These are phyloP conservation scores for Lasioglossum vierecki DNA, from an alignment of 2,888 invertebrate species.

Conservation along the genomic window DNA sequence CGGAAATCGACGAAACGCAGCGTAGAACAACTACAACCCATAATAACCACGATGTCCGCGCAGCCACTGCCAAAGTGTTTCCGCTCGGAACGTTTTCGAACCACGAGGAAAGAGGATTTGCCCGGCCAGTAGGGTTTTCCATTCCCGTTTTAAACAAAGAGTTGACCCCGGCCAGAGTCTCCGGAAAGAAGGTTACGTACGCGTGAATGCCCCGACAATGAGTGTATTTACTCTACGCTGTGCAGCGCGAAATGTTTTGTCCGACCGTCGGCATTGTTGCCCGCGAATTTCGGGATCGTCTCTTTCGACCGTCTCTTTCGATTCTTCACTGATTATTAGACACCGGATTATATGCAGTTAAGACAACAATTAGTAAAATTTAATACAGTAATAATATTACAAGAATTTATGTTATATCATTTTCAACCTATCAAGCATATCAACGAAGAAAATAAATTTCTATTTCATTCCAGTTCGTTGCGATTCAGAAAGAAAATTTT, in stretches of 20 bases:
- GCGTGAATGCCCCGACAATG: constrained; percentile 34
- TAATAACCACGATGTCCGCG: constrained; percentile 56
- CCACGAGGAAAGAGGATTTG: constrained; percentile 61
- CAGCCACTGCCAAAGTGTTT: constrained; percentile 52
- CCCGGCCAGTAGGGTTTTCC: constrained; percentile 44
- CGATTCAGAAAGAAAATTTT: no score
- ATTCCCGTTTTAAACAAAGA: constrained; percentile 58
- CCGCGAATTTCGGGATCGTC: not conserved
- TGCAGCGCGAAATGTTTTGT: constrained; percentile 14
- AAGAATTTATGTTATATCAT: no score
- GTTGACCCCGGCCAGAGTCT: constrained; percentile 12
- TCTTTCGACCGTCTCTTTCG: not conserved
- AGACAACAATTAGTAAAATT: no score
- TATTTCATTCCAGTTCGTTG: no score
- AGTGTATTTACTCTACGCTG: constrained; percentile 13
- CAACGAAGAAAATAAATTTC: no score
- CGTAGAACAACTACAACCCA: constrained; percentile 21
- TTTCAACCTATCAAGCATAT: no score
- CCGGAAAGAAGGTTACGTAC: constrained; percentile 51
- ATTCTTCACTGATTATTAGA: not conserved
- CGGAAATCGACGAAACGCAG: not conserved
- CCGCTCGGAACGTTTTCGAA: constrained; percentile 53
- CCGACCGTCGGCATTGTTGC: not conserved
- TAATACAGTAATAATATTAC: no score
- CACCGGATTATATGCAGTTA: no score